Evolutionary conservation across 2,888 invertebrate species (phyloP), one percentile per base, ranked within the genome.

Genomic region (Acleris emargana): DNA sequence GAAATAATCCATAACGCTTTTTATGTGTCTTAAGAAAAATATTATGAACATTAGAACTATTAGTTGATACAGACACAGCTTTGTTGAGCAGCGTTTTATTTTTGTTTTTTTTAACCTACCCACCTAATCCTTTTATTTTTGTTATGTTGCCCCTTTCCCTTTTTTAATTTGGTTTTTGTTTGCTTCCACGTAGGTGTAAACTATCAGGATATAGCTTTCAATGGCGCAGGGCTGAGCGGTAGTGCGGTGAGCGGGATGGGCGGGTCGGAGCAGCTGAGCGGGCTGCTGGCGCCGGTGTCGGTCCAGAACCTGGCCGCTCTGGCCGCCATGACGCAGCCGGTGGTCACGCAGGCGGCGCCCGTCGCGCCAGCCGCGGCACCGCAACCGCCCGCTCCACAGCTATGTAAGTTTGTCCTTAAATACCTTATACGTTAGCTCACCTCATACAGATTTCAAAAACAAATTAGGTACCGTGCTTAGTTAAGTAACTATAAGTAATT

Each of bases 251-350:
- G 79, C 68, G 81, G 83, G n/a, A 80, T 84, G 38, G 71, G 71
- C 16, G 82, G 83, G 9, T 96, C 96, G 93, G 98, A 97, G 87
- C 97, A 97, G 90, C 93, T 98, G 81, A 97, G 97, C 76, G 97
- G 97, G 68, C 92, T 98, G 74, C 81, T 96, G 81, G 95, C 95
- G 72, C 96, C 97, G 63, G 96, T 97, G 90, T 96, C 97, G 78
- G 96, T 98, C 93, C 98, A 98, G 94, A 97, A 97, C 93, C 92
- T 98, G 84, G 97, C 98, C 77, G 97, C 98, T 62, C 93, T 98
- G 73, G 97, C 97, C 63, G 96, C 96, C 55, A 96, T 97, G 94
- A 95, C 96, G 72, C 94, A 94, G 75, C 89, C 93, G n/a, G 91
- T 93, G 17, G 92, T 91, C 80, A 77, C 93, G 81, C 94, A 93